phyloP scores from a whole-genome alignment of 2,797 vertebrate genomes.

The Tinamus major region DNA sequence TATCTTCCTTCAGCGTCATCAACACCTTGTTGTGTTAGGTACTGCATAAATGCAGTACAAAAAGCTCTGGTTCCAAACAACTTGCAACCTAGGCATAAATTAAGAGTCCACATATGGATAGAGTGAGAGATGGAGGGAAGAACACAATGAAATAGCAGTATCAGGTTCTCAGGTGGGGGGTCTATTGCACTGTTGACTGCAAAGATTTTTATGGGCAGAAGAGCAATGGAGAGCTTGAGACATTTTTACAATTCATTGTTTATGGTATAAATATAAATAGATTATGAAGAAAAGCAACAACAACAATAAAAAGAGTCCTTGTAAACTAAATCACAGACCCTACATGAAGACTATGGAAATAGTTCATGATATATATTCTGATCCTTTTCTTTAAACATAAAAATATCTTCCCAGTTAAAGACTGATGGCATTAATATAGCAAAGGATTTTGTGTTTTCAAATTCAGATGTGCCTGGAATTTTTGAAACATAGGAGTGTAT shows the following conservation, averaged over 20 bases:
- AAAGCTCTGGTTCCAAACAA: background rate
- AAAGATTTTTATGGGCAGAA: background rate
- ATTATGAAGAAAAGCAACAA: background rate
- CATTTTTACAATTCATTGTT: slow-evolving; percentile 41
- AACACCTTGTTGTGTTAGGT: rapidly evolving
- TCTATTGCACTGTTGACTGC: background rate
- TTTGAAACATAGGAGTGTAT: background rate
- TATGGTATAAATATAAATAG: slow-evolving; percentile 32
- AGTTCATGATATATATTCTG: background rate
- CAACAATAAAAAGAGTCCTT: background rate
- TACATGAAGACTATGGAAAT: background rate
- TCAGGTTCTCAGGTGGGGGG: background rate
- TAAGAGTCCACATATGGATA: background rate
- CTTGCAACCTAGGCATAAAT: background rate
- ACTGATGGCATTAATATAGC: background rate
- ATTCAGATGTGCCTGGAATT: background rate
- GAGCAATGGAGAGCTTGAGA: background rate
- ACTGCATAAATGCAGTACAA: background rate
- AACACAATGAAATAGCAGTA: background rate
- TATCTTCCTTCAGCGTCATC: background rate
- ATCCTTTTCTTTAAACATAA: slow-evolving; percentile 15
- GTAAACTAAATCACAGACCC: slow-evolving; percentile 2
- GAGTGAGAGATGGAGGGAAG: background rate
- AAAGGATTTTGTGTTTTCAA: background rate
- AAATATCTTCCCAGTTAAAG: background rate